Evolutionary conservation across 2,113 vertebrate species (phyloP).

Genomic region (Phyllopteryx taeniolatus): DNA sequence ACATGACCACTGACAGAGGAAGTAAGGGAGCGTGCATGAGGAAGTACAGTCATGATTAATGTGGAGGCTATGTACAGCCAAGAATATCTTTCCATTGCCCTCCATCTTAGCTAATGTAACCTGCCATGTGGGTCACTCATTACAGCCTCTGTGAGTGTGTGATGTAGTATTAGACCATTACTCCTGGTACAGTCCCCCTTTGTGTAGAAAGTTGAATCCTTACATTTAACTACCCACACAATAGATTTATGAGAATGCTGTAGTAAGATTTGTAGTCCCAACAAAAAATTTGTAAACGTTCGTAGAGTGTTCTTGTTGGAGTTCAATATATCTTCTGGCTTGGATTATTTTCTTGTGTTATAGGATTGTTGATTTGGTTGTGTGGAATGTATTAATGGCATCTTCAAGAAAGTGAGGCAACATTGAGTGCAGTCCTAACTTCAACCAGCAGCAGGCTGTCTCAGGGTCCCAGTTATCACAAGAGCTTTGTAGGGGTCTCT

Average conservation of each 20-base stretch:
- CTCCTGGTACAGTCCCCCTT: not conserved
- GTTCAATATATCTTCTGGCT: not conserved
- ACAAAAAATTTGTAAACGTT: not conserved
- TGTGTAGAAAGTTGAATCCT: not conserved
- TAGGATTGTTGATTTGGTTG: too few species aligned
- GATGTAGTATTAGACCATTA: not conserved
- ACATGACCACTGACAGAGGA: slow-evolving; percentile 53
- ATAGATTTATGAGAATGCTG: not conserved
- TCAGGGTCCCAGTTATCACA: too few species aligned
- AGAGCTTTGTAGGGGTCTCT: too few species aligned
- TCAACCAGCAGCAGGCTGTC: too few species aligned
- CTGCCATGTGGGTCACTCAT: slow-evolving; percentile 67
- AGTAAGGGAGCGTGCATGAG: slow-evolving; percentile 47
- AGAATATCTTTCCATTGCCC: slow-evolving; percentile 67
- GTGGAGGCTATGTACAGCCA: slow-evolving; percentile 55
- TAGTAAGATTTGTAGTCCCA: too few species aligned
- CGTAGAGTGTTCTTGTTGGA: not conserved
- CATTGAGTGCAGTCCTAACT: too few species aligned
- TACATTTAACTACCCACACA: not conserved
- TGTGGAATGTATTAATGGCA: too few species aligned
- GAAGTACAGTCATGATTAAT: slow-evolving; percentile 64
- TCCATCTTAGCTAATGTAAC: slow-evolving; percentile 69
- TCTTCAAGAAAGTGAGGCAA: too few species aligned
- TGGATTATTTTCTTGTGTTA: not conserved
- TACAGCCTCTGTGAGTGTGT: slow-evolving; percentile 29